Evolutionary conservation across 2,888 invertebrate species (phyloP).

Genomic region (Drosophila sordidula): DNA sequence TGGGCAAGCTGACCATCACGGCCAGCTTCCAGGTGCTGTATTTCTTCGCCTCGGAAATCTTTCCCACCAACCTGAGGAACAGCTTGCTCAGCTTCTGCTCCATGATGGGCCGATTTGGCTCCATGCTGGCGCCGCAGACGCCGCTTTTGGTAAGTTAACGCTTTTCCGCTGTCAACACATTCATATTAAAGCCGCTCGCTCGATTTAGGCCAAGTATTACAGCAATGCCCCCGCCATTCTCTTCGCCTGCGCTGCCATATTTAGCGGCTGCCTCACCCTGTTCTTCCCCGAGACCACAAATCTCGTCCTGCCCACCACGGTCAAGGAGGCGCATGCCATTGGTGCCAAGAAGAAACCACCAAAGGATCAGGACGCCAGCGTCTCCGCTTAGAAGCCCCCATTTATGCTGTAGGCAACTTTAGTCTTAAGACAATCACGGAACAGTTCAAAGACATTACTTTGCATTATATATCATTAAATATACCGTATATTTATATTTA

Average conservation of each 20-base stretch:
- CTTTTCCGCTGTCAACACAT: neutral
- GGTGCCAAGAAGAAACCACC: slow-evolving; percentile 68
- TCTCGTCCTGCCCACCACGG: slow-evolving; percentile 87
- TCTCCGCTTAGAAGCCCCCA: slow-evolving; percentile 16
- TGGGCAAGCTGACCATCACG: slow-evolving; percentile 88
- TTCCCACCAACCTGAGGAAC: slow-evolving; percentile 89
- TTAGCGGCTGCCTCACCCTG: slow-evolving; percentile 87
- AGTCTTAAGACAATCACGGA: slow-evolving; percentile 34
- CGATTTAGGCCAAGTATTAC: slow-evolving; percentile 81
- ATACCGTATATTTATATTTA: slow-evolving; percentile 3
- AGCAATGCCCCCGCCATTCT: slow-evolving; percentile 86
- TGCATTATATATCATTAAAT: slow-evolving; percentile 27
- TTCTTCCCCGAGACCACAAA: slow-evolving; percentile 88
- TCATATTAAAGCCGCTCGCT: neutral
- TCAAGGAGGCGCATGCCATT: slow-evolving; percentile 87
- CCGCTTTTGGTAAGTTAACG: slow-evolving; percentile 86
- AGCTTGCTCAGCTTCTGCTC: slow-evolving; percentile 89
- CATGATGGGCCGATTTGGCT: slow-evolving; percentile 89
- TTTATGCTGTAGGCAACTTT: slow-evolving; percentile 9
- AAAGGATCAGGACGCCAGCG: slow-evolving; percentile 40
- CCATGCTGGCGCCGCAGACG: slow-evolving; percentile 90
- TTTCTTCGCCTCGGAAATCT: slow-evolving; percentile 90
- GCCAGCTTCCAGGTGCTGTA: slow-evolving; percentile 89
- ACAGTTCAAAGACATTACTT: slow-evolving; percentile 60
- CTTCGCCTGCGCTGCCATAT: slow-evolving; percentile 87